Evolutionary conservation across 2,797 vertebrate genomes (phyloP).

Genomic region (Sciurus vulgaris): DNA sequence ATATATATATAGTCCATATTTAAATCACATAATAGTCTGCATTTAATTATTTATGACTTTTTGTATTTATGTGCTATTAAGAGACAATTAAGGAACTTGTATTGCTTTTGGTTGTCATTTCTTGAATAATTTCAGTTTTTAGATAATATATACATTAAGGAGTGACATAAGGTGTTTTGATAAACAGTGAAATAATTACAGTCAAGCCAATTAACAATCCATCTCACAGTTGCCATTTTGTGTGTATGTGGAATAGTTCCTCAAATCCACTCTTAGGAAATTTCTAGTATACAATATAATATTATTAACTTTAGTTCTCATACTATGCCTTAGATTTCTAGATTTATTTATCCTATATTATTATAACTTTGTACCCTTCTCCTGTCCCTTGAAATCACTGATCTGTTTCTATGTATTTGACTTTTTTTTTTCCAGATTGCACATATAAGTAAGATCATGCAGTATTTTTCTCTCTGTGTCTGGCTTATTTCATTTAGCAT

Average conservation of each 20-base stretch:
- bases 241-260: background rate
- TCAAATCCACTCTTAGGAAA: background rate
- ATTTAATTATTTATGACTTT: background rate
- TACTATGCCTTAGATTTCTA: background rate
- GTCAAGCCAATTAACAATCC: background rate
- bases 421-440: background rate
- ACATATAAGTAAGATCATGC: background rate
- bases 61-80: background rate
- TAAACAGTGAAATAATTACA: background rate
- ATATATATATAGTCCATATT: background rate
- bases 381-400: background rate
- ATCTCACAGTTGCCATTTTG: background rate
- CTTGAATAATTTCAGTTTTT: background rate
- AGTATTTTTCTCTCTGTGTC: background rate
- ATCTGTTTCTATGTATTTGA: background rate
- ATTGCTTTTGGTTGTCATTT: background rate
- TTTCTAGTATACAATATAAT: background rate
- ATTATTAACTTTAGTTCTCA: background rate
- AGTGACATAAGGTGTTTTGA: background rate
- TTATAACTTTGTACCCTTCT: background rate
- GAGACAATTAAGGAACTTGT: background rate
- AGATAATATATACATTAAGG: background rate
- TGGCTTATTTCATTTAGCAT: background rate
- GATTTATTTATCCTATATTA: background rate
- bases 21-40: background rate